phyloP scores from a whole-genome alignment of 2,113 vertebrate genomes.

The Isurus oxyrinchus region DNA sequence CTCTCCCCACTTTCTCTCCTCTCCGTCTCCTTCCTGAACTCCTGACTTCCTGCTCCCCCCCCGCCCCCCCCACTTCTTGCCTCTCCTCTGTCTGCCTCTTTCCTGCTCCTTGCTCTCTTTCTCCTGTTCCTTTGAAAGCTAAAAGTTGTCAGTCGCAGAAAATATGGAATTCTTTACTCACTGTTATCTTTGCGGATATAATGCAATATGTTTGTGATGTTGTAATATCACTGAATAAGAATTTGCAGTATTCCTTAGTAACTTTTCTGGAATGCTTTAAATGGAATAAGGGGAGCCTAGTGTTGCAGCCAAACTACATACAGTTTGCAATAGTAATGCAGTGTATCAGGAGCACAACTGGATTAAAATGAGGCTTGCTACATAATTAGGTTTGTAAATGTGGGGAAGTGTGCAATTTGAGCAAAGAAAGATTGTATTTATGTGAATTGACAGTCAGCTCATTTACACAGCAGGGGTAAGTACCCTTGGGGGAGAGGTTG shows the following conservation, averaged over 20 bases:
- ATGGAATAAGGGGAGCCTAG: neutral
- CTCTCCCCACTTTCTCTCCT: neutral
- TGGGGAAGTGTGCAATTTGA: neutral
- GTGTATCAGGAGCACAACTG: neutral
- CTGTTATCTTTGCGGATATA: neutral
- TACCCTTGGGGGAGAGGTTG: neutral
- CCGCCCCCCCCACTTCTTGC: neutral
- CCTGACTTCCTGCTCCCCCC: neutral
- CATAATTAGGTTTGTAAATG: neutral
- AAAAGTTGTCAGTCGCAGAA: neutral
- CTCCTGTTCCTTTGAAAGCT: neutral
- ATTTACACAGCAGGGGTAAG: neutral
- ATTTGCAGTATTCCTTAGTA: neutral
- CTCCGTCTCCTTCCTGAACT: neutral
- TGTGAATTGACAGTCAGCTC: neutral
- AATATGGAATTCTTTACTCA: neutral
- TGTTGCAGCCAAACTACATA: conserved; percentile 21
- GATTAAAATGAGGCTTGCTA: neutral
- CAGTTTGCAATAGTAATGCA: too few species aligned
- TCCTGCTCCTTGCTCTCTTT: neutral
- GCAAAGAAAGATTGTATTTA: neutral
- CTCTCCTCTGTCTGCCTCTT: too few species aligned
- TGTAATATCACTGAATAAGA: neutral
- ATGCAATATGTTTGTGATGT: neutral
- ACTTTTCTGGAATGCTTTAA: conserved; percentile 1